Conservation (phyloP, 2,797 vertebrate genomes). For the Toxotes lorentzi region DNA sequence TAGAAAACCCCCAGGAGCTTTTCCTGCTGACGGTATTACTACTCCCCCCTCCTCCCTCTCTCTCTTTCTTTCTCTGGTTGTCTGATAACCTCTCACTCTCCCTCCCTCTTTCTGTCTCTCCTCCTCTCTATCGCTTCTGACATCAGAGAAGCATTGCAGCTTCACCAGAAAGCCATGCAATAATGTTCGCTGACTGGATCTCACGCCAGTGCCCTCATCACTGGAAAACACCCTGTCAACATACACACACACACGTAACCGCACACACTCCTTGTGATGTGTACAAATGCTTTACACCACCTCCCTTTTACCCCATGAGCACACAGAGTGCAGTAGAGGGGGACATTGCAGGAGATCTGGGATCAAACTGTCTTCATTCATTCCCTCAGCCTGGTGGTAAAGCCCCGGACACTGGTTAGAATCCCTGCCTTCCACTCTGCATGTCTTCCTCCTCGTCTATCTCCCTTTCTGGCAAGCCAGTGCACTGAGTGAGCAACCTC, state of each 20-base stretch:
- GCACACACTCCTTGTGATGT: constrained; percentile 43
- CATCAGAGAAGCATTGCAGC: constrained; percentile 56
- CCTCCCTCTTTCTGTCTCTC: background rate
- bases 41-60: background rate
- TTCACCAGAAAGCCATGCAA: constrained; percentile 45
- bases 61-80: constrained; percentile 22
- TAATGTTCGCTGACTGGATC: constrained; percentile 64
- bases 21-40: constrained; percentile 63
- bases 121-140: constrained; percentile 43
- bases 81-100: constrained; percentile 45
- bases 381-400: constrained; percentile 34
- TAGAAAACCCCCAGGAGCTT: constrained; percentile 54
- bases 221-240: constrained; percentile 40
- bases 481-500: constrained; percentile 44
- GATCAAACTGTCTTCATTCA: constrained; percentile 51
- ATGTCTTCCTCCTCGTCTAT: constrained; percentile 33
- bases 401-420: constrained; percentile 29
- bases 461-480: constrained; percentile 17
- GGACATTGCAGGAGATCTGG: constrained; percentile 43
- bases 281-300: constrained; percentile 37
- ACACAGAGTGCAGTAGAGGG: constrained; percentile 14
- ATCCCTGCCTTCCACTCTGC: constrained; percentile 33
- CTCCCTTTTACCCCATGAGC: constrained; percentile 35
- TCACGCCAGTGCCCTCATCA: constrained; percentile 52
- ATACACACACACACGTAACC: constrained; percentile 34